These are phyloP conservation scores for Rhabdomys pumilio DNA, from an alignment of 2,797 vertebrate species.

Conservation along the genomic window DNA sequence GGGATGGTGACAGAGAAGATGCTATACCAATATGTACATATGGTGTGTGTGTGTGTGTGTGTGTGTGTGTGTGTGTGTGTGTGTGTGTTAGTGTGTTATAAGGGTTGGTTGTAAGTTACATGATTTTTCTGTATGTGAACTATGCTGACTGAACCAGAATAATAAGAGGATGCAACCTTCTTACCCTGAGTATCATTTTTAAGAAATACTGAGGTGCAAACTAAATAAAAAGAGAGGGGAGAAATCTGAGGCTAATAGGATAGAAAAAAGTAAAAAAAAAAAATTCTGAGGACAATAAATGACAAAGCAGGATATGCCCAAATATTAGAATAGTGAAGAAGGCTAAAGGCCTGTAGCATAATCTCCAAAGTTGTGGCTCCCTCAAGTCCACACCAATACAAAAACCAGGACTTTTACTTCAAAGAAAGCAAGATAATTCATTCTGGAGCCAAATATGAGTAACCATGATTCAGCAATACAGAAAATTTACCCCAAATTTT, in stretches of 20 bases:
- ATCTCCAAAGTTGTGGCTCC: not conserved
- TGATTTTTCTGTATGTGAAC: not conserved
- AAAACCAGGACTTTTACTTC: not conserved
- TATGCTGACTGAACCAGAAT: not conserved
- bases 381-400: not conserved
- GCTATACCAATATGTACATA: not conserved
- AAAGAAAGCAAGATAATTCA: not conserved
- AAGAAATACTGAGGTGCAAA: not conserved
- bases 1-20: not conserved
- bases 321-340: not conserved
- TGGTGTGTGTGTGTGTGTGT: too few relatives aligned
- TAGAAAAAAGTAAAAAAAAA: not conserved
- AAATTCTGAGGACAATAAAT: conserved; percentile 4
- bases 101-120: not conserved
- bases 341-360: not conserved
- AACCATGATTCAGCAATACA: not conserved
- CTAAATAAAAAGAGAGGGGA: not conserved
- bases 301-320: not conserved
- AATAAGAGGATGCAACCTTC: not conserved
- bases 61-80: not conserved
- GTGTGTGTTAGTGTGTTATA: not conserved
- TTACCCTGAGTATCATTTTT: not conserved
- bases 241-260: not conserved
- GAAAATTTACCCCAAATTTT: not conserved
- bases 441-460: not conserved